Base-by-base conservation (phyloP, 2,888 invertebrate genomes). In the Lochmaea capreae region DNA sequence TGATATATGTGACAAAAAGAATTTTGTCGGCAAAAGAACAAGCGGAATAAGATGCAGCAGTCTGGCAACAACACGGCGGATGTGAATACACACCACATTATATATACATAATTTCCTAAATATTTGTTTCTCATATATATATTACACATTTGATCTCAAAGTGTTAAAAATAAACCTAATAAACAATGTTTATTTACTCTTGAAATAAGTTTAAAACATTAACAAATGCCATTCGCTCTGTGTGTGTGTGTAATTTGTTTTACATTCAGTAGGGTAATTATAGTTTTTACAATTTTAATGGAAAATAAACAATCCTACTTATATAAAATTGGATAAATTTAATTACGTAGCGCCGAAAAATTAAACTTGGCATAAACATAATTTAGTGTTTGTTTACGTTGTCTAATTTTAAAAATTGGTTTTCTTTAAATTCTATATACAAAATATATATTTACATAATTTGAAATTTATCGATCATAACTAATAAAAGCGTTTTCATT, bases 21-120 rank as follows among this genome's bases (percentile, higher is more conserved):
- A 62, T 52, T 22, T 43, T 62, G 71, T 59, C 62, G 33, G 62
- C 52, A 8, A 16, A 43, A 71, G 49, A 71, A 71, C 63, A 70
- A 65, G 57, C 39, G 52, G 57, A 63, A 33, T 57, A 1, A 71
- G 73, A 65, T 54, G 75, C 75, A 75, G 81, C 80, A 63, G 62
- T 63, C 80, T 85, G 85, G 77, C 77, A 81, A 81, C 85, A 84
- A 84, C 58, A 81, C 84, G 83, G 83, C 85, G 84, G 85, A 85
- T 84, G 84, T 81, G 78, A 78, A 78, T 78, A 76, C 77, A 76
- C 77, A 79, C 77, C 80, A 79, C 78, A 80, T 82, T 82, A 80
- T 76, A 78, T 78, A 79, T 77, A 79, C 81, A 82, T 81, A 81
- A 79, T 82, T 79, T 77, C 81, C 78, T 80, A 84, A 85, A 85